phyloP scores from a whole-genome alignment of 1,140 invertebrate genomes.

The Pseudoatta argentina region DNA sequence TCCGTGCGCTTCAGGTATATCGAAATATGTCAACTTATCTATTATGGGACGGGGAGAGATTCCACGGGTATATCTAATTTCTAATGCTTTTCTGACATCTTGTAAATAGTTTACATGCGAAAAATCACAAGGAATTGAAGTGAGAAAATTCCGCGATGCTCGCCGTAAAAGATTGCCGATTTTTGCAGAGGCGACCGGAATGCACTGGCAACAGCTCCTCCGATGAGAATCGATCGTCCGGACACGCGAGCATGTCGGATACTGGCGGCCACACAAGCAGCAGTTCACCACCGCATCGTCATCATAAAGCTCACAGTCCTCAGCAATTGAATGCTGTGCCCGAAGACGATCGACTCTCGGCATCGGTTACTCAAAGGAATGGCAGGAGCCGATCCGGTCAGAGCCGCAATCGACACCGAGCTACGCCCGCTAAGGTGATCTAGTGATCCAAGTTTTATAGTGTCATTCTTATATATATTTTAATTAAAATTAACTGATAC shows the following conservation, averaged over 20 bases:
- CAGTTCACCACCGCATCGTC: constrained; percentile 88
- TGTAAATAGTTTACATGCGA: background rate
- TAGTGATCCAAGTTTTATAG: constrained; percentile 18
- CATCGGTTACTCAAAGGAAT: constrained; percentile 89
- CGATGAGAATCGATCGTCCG: constrained; percentile 95
- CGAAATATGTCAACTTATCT: background rate
- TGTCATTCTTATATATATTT: background rate
- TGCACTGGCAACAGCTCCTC: constrained; percentile 93
- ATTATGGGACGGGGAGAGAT: too few species aligned
- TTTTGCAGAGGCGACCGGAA: constrained; percentile 90
- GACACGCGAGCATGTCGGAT: constrained; percentile 96
- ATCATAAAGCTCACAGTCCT: constrained; percentile 87
- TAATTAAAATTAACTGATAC: background rate
- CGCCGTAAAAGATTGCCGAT: constrained; percentile 31
- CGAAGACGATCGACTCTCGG: constrained; percentile 90
- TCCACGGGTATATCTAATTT: background rate
- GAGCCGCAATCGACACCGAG: constrained; percentile 88
- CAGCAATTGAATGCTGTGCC: constrained; percentile 89
- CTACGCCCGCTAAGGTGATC: constrained; percentile 88
- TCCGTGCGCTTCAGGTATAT: constrained; percentile 88
- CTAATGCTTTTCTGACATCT: constrained; percentile 2
- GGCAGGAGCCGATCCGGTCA: constrained; percentile 87
- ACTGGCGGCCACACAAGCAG: constrained; percentile 91
- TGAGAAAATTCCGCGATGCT: background rate
- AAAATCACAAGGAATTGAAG: background rate